phyloP scores from a whole-genome alignment of 2,888 invertebrate genomes.

The Micropterix aruncella region DNA sequence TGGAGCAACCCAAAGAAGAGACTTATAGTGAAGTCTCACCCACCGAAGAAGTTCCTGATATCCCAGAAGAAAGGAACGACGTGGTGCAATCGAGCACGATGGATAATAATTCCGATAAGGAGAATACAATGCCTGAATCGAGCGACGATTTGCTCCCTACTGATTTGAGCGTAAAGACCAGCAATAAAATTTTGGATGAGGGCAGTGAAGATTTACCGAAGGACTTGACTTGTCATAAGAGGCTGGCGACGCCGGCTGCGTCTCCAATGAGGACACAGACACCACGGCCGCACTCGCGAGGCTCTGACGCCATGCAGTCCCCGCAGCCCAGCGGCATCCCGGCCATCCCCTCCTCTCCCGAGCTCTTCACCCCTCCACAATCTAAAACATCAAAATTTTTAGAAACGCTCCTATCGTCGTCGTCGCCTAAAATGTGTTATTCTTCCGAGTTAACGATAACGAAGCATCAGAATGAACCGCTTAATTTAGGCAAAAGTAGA shows the following conservation, averaged over 20 bases:
- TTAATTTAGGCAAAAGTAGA: conserved; percentile 52
- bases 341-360: conserved; percentile 54
- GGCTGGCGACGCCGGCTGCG: conserved; percentile 27
- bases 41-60: neutral
- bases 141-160: conserved; percentile 37
- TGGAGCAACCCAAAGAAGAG: conserved; percentile 1
- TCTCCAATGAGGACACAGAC: conserved; percentile 33
- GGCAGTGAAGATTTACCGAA: conserved; percentile 42
- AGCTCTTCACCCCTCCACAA: conserved; percentile 39
- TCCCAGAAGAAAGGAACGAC: conserved; percentile 1
- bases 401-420: conserved; percentile 46
- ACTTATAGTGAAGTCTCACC: neutral
- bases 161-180: conserved; percentile 35
- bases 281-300: conserved; percentile 49
- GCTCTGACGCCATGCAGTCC: conserved; percentile 58
- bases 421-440: conserved; percentile 38
- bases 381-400: conserved; percentile 38
- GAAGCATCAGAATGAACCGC: conserved; percentile 48
- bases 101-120: conserved; percentile 3
- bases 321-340: conserved; percentile 60
- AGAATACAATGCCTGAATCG: conserved; percentile 5
- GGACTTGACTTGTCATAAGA: conserved; percentile 44
- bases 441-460: conserved; percentile 40
- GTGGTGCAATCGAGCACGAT: neutral
- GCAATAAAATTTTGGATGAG: conserved; percentile 14